Percentiles rank a stretch among this genome's conserved stretches.
Evolutionary conservation across 1,140 invertebrate species (phyloP).

Genomic region (Acromyrmex heyeri): DNA sequence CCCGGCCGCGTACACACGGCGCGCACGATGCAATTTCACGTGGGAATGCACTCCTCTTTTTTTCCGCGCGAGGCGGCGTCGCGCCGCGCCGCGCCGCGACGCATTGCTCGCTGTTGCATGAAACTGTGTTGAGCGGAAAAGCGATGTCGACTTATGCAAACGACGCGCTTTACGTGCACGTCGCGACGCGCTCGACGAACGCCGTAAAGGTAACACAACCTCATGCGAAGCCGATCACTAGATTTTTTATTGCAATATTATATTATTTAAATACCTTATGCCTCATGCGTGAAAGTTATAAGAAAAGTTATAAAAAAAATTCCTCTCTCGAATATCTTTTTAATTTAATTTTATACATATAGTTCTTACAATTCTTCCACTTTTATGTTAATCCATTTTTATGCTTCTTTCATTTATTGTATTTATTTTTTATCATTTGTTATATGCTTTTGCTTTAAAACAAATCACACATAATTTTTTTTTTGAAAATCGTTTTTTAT

Average conservation of each 20-base stretch:
- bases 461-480: background rate
- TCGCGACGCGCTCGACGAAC: constrained; percentile 51
- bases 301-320: constrained; percentile 5
- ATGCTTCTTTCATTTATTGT: background rate
- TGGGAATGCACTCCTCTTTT: constrained; percentile 60
- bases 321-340: background rate
- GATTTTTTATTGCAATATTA: constrained; percentile 57
- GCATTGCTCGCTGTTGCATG: constrained; percentile 57
- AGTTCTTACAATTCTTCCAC: background rate
- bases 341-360: background rate
- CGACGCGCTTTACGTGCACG: constrained; percentile 57
- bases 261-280: constrained; percentile 50
- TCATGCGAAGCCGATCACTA: constrained; percentile 51
- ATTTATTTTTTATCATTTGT: background rate
- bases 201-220: constrained; percentile 49
- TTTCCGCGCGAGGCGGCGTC: constrained; percentile 42
- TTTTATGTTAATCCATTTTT: background rate
- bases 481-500: background rate
- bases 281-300: constrained; percentile 1
- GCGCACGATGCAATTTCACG: constrained; percentile 62
- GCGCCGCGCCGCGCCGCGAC: constrained; percentile 22
- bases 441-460: background rate
- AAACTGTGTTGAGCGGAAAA: constrained; percentile 64
- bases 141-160: constrained; percentile 64
- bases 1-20: constrained; percentile 51